These are phyloP conservation scores for Sebastes oblongus DNA, from an alignment of 2,797 vertebrate species.

Conservation along the genomic window DNA sequence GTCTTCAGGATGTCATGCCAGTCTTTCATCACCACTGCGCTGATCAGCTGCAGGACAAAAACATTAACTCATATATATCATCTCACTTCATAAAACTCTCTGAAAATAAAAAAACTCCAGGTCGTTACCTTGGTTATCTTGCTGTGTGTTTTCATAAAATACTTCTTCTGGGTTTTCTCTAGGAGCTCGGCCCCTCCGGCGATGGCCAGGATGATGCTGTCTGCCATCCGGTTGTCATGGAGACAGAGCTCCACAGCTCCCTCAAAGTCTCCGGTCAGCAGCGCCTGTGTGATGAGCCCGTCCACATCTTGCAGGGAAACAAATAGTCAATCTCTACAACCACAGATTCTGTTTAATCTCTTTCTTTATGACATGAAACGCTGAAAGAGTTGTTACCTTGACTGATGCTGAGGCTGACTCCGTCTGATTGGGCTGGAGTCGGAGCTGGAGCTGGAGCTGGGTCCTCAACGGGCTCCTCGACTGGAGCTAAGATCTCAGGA, in stretches of 20 bases:
- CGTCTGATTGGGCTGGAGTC: slow-evolving; percentile 65
- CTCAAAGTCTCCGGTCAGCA: slow-evolving; percentile 93
- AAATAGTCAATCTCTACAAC: neutral
- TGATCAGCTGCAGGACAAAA: slow-evolving; percentile 87
- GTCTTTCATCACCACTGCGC: slow-evolving; percentile 94
- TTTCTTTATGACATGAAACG: neutral
- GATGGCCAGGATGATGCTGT: slow-evolving; percentile 95
- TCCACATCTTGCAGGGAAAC: slow-evolving; percentile 85
- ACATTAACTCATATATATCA: neutral
- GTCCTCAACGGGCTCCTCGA: slow-evolving; percentile 7
- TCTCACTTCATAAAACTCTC: neutral
- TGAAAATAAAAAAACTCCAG: too few relatives aligned
- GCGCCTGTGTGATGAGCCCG: slow-evolving; percentile 94
- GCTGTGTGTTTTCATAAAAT: slow-evolving; percentile 90
- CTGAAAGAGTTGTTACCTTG: slow-evolving; percentile 52
- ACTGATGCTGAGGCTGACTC: slow-evolving; percentile 65
- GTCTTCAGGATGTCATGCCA: slow-evolving; percentile 94
- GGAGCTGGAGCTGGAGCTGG: slow-evolving; percentile 1
- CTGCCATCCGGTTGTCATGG: slow-evolving; percentile 95
- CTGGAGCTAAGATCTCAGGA: slow-evolving; percentile 24
- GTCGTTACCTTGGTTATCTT: slow-evolving; percentile 90
- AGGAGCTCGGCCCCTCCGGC: slow-evolving; percentile 93
- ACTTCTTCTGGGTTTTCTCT: slow-evolving; percentile 92
- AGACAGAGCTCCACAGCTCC: slow-evolving; percentile 95
- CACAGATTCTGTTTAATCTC: neutral